Base-by-base conservation (phyloP, 2,797 vertebrate species). In the Cryptoprocta ferox region DNA sequence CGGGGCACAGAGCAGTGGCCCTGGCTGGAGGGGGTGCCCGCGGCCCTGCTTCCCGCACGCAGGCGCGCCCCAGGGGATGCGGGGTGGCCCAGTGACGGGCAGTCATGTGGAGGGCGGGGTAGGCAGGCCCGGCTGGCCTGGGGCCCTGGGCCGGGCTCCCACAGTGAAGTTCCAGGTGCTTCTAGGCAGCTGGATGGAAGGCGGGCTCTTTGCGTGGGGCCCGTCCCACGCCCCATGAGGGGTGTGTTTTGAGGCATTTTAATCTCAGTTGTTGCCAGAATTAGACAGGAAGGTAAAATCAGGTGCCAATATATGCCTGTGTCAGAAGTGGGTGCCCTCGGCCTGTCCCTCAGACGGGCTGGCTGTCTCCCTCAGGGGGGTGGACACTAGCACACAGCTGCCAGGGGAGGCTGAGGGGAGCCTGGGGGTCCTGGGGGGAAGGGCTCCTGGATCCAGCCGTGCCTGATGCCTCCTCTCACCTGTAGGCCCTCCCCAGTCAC, bases 151-250 rank as follows among this genome's bases (percentile, higher is more conserved):
- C 7, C 42, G 32, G 13, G n/a, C 11, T 30, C 53, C 42, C 18
- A 7, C 4, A 15, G 26, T 0, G 14, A 21, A 37, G 56, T 14
- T 35, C 48, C 14, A 5, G 19, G 45, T 73, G 61, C 73, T 50
- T 24, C 66, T 2, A 10, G 15, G 56, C 39, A 97, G 98, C 99
- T 99, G 96, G 98, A 97, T n/a, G 50, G n/a, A 35, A 42, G 35
- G 28, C 11, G 61, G n/a, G 30, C 0, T 45, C 80, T 1, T 8
- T 19, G 42, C 65, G 26, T n/a, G n/a, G 2, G 2, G 30, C 21
- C 30, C 5, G 3, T 14, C 12, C 30, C n/a, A 28, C 9, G 3
- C 16, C 28, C 32, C 7, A 2, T 1, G 5, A 1, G 0, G 3
- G 6, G 18, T 53, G 35, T 53, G 56, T 78, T 37, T 18, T 19